Base-by-base conservation (phyloP, 30 jellyfish, hydroid and myxozoan genomes). In the Cassiopea andromeda region DNA sequence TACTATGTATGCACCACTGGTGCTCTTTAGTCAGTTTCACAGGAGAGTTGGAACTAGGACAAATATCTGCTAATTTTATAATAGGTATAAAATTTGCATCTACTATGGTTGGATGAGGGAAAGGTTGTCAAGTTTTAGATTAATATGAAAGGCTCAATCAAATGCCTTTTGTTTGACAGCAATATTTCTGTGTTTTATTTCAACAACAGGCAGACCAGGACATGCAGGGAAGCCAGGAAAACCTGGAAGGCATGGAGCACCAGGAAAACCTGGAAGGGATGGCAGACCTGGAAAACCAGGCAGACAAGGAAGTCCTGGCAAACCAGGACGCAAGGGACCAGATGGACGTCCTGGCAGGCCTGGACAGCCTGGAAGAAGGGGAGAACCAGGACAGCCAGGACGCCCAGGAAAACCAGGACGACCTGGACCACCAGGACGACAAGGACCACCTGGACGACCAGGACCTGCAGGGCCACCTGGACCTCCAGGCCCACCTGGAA, bases 211-310 rank as follows among this genome's bases (percentile, higher is more conserved):
- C 46, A 83, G 47, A 27, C 92, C 84, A 60, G 92, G 92, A 6
- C 77, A 67, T 17, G 84, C 84, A 15, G 92, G 92, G 48, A 18
- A 77, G 44, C 85, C 92, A 17, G 92, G 92, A 48, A 83, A 69
- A 7, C 84, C 84, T 6, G 92, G 92, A 71, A 46, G 78, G 50
- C 92, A 60, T 13, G 92, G 92, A 45, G 47, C 59, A 18, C 83
- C 83, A 7, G 92, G 92, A 44, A 48, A 82, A 72, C 85, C 85
- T 66, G 92, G 92, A 46, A 46, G 75, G 44, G 83, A 82, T 49
- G 92, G 92, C 27, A 72, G 46, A 16, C 83, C 85, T 1, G 92
- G 92, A 49, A 71, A 71, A 47, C 85, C 50, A 49, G 92, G 92
- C 45, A 69, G 85, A 48, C 92, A 84, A 43, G 92, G 92, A 45